Conservation (phyloP, 2,888 invertebrate genomes). For the Celastrina argiolus region DNA sequence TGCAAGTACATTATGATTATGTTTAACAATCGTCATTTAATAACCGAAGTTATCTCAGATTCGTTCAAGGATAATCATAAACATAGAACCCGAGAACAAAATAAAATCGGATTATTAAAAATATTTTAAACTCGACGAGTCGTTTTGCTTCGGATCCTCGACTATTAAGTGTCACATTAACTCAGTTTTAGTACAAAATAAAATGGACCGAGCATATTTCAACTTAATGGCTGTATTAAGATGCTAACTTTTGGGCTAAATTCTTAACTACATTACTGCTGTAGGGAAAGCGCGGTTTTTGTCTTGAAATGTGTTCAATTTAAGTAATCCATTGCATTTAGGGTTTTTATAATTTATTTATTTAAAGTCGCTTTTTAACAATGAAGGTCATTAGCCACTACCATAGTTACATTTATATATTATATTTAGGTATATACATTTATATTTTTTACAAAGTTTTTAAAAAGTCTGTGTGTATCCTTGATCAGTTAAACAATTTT, state of each 20-base stretch:
- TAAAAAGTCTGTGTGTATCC: no score
- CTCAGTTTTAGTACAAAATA: constrained; percentile 22
- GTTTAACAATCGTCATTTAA: neutral
- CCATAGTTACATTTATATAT: no score
- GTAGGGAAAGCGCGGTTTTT: neutral
- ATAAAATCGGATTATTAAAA: constrained; percentile 20
- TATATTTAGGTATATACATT: neutral
- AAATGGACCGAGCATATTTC: constrained; percentile 23
- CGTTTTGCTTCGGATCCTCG: neutral
- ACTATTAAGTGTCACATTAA: constrained; percentile 16
- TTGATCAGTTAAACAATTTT: no score
- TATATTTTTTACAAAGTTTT: no score
- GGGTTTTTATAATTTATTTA: no score
- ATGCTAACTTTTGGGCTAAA: constrained; percentile 25
- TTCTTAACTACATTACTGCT: neutral
- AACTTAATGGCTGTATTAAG: constrained; percentile 25
- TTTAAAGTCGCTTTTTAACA: no score
- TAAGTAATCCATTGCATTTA: no score
- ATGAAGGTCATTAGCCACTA: no score
- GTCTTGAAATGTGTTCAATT: neutral
- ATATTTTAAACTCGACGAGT: neutral
- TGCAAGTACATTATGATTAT: neutral
- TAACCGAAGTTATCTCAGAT: neutral
- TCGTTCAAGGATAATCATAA: neutral
- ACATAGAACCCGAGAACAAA: neutral